Base-by-base conservation (phyloP, 2,888 invertebrate species). In the Ormia ochracea region DNA sequence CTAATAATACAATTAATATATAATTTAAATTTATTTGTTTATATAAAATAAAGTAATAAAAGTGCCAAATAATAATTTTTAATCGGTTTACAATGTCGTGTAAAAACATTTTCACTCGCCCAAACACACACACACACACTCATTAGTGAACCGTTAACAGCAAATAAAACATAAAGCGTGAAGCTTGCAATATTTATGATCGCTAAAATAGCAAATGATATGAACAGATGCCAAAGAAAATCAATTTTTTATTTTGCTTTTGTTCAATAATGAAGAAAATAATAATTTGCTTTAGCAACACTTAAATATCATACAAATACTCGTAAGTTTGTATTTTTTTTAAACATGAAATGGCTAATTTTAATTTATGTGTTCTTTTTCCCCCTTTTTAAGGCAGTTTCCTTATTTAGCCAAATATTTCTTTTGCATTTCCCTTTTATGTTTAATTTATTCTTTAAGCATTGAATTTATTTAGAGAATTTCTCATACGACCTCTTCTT, bases 1-100 rank as follows among this genome's bases (percentile, higher is more conserved):
- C 75, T 48, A 70, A 54, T 75, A 66, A 80, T 75, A 75, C 79
- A 80, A 80, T 80, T 75, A 66, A 72, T 61, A 56, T 59, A 54
- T 61, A 72, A 80, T 72, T 72, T 9, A 72, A 80, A 76, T 50
- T 66, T 52, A 56, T 72, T 68, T 61, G 23, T 56, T n/a, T n/a
- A 17, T 69, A 17, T 10, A 65, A 63, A 61, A 12, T 19, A 45
- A 54, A 33, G 10, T 23, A 41, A 38, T 19, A 56, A 73, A 56
- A 59, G 73, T 61, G 68, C 36, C 75, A 68, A 75, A 52, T 36
- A 43, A 21, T 3, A 58, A 50, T 33, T 14, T 26, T 19, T 21
- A 54, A 63, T 28, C 17, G 23, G 6, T 10, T 10, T 26, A 7
- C n/a, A n/a, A n/a, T n/a, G n/a, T n/a, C n/a, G n/a, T n/a, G n/a